phyloP scores from a whole-genome alignment of 23 tunicate genomes.

The Ascidia mentula region DNA sequence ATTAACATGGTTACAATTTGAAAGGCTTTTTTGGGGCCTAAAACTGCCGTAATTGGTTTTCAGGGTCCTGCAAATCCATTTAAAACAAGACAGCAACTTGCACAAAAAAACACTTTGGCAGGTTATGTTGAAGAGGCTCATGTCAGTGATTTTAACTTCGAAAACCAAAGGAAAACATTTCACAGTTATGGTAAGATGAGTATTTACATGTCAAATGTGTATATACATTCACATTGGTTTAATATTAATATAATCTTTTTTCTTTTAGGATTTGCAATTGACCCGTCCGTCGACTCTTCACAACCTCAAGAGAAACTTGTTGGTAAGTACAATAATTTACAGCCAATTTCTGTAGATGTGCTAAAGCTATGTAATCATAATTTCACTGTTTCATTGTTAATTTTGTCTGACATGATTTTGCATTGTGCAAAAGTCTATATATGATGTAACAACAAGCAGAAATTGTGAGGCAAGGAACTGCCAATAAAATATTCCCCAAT shows the following conservation, averaged over 20 bases:
- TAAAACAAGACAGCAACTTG: conserved; percentile 89
- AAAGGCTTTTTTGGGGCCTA: neutral
- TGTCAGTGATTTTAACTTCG: conserved; percentile 82
- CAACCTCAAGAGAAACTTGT: conserved; percentile 55
- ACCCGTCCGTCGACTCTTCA: conserved; percentile 64
- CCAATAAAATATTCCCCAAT: no score
- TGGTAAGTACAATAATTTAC: conserved; percentile 36
- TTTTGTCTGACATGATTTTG: no score
- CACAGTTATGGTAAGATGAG: conserved; percentile 78
- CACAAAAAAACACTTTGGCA: conserved; percentile 79
- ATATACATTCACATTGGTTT: no score
- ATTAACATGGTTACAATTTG: no score
- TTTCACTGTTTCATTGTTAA: no score
- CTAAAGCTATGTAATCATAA: no score
- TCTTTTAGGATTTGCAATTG: conserved; percentile 72
- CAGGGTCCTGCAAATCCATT: conserved; percentile 95
- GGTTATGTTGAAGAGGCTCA: conserved; percentile 93
- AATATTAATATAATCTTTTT: neutral
- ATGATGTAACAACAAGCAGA: no score
- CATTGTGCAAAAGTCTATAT: no score
- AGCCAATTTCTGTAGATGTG: neutral
- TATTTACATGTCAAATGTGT: neutral
- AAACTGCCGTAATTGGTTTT: neutral
- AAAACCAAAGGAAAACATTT: conserved; percentile 95
- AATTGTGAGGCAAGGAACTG: no score